Percentiles rank a stretch among this genome's conserved stretches.
phyloP scores from a whole-genome alignment of 1,140 invertebrate species.

The Cotesia typhae region DNA sequence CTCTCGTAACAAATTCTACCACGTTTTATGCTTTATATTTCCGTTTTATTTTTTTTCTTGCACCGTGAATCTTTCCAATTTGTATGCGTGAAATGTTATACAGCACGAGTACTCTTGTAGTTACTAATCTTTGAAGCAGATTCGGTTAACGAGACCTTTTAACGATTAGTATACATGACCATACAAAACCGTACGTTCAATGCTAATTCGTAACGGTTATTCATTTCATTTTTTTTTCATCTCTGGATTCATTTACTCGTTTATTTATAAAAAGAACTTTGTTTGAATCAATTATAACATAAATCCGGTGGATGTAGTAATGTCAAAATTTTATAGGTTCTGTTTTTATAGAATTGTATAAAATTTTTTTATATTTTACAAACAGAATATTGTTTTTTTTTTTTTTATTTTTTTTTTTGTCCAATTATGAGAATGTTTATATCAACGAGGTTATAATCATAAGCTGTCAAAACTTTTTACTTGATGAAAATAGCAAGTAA shows the following conservation, averaged over 20 bases:
- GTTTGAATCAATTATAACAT: neutral
- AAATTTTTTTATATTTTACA: neutral
- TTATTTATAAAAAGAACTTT: too few relatives aligned
- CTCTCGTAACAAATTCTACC: too few relatives aligned
- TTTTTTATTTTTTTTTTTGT: neutral
- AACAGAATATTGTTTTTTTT: neutral
- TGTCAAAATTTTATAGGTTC: neutral
- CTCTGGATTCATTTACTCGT: too few relatives aligned
- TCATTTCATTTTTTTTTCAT: conserved; percentile 10
- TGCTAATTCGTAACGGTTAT: neutral
- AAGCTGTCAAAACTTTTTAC: too few relatives aligned
- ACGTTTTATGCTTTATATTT: neutral
- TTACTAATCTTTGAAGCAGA: conserved; percentile 22
- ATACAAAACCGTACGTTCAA: neutral
- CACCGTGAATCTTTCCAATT: neutral
- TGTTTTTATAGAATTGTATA: neutral
- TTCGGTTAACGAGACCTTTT: conserved; percentile 26
- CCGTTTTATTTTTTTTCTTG: conserved; percentile 2
- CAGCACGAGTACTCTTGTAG: conserved; percentile 1
- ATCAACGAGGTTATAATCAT: too few relatives aligned
- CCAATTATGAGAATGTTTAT: too few relatives aligned
- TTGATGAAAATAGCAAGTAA: too few relatives aligned
- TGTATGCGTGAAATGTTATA: neutral
- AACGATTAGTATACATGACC: conserved; percentile 23
- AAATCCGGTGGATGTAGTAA: neutral